phyloP scores from a whole-genome alignment of 2,113 vertebrate species.

The Tiliqua scincoides region DNA sequence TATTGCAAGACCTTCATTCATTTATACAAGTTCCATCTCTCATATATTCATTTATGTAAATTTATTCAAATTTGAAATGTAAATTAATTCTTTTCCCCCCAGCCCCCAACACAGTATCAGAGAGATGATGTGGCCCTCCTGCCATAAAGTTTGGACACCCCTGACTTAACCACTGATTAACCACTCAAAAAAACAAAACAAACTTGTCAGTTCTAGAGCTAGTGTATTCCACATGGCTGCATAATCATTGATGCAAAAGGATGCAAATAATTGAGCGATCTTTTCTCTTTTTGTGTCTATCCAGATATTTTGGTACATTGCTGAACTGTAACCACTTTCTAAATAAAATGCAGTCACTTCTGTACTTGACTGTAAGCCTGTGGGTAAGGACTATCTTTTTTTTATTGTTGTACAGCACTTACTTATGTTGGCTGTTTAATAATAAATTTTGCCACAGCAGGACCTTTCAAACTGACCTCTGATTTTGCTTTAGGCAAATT shows the following conservation, averaged over 20 bases:
- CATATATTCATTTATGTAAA: no score
- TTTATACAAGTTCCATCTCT: no score
- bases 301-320: neutral
- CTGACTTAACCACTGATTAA: no score
- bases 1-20: no score
- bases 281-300: neutral
- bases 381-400: neutral
- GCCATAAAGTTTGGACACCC: no score
- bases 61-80: no score
- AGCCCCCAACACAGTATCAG: no score
- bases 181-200: neutral
- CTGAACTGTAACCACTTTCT: neutral
- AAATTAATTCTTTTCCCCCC: no score
- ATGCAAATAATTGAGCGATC: no score
- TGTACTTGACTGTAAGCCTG: neutral
- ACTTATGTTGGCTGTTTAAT: neutral
- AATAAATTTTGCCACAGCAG: neutral
- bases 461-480: neutral
- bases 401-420: neutral
- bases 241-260: neutral
- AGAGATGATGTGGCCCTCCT: no score
- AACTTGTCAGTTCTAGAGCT: neutral
- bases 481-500: neutral
- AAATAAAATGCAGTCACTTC: neutral
- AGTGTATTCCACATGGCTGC: neutral